phyloP scores from a whole-genome alignment of 2,888 invertebrate genomes.

The Tachina fera region DNA sequence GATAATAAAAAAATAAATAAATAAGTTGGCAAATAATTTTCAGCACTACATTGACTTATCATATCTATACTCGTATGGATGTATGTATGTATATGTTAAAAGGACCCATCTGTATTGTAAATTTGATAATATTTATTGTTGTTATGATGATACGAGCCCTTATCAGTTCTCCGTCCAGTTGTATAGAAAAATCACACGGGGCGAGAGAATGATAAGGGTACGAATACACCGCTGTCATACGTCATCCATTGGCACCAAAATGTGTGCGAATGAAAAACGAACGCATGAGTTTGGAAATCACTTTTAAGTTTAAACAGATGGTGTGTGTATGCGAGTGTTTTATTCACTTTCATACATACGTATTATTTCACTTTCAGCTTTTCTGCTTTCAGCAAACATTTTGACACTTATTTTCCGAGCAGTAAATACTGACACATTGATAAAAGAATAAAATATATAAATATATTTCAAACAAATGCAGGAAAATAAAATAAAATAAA shows the following conservation, averaged over 20 bases:
- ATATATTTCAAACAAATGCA: neutral
- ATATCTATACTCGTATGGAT: neutral
- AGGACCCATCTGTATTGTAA: slow-evolving; percentile 13
- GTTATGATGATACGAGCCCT: slow-evolving; percentile 90
- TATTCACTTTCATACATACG: neutral
- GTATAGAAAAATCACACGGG: slow-evolving; percentile 89
- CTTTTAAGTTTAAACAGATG: slow-evolving; percentile 43
- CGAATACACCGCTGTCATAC: slow-evolving; percentile 83
- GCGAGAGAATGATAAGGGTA: slow-evolving; percentile 98
- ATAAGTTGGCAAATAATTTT: slow-evolving; percentile 1
- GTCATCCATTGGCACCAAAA: slow-evolving; percentile 59
- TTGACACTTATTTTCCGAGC: slow-evolving; percentile 39
- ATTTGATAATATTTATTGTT: slow-evolving; percentile 74
- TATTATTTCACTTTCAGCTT: slow-evolving; percentile 6
- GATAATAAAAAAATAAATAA: no score
- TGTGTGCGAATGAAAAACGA: slow-evolving; percentile 29
- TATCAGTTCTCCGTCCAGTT: slow-evolving; percentile 99
- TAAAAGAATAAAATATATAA: slow-evolving; percentile 17
- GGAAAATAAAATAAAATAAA: slow-evolving; percentile 11
- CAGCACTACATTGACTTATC: neutral
- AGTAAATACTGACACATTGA: neutral
- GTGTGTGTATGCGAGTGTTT: neutral
- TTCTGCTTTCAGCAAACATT: slow-evolving; percentile 50
- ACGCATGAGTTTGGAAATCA: slow-evolving; percentile 29
- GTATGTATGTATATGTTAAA: neutral